These are phyloP conservation scores for Drosophila subsilvestris DNA, from an alignment of 2,888 invertebrate genomes.

Conservation along the genomic window DNA sequence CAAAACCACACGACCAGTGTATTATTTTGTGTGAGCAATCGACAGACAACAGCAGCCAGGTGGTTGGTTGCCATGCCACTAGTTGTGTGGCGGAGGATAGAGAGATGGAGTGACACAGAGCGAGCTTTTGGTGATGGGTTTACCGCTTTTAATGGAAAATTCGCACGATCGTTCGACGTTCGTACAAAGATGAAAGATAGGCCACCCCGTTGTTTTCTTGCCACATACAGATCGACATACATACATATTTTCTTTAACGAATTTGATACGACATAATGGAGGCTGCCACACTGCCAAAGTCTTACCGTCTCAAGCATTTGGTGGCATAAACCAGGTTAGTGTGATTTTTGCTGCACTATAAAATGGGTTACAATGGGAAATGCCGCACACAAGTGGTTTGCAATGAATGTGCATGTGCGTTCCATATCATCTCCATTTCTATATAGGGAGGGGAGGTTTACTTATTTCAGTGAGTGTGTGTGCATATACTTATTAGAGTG, in stretches of 20 bases:
- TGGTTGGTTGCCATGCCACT: neutral
- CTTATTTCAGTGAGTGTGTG: neutral
- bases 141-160: slow-evolving; percentile 43
- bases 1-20: neutral
- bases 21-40: neutral
- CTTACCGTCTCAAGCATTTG: slow-evolving; percentile 48
- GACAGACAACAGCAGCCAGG: slow-evolving; percentile 4
- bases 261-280: slow-evolving; percentile 58
- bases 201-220: slow-evolving; percentile 18
- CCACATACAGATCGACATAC: slow-evolving; percentile 28
- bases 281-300: slow-evolving; percentile 26
- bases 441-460: slow-evolving; percentile 10
- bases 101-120: slow-evolving; percentile 2
- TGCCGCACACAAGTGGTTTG: slow-evolving; percentile 58
- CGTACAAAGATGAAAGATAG: slow-evolving; percentile 43
- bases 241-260: slow-evolving; percentile 49
- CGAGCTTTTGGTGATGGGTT: slow-evolving; percentile 5
- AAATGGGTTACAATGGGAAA: slow-evolving; percentile 63
- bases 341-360: slow-evolving; percentile 70
- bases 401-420: slow-evolving; percentile 15
- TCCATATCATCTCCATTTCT: neutral
- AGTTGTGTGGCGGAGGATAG: neutral
- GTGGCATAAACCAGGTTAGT: slow-evolving; percentile 73
- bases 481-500: slow-evolving; percentile 19
- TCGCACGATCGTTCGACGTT: slow-evolving; percentile 64